Evolutionary conservation across 2,113 vertebrate genomes (phyloP), one percentile per base, ranked within the genome.

Genomic region (Cephalopterus ornatus): DNA sequence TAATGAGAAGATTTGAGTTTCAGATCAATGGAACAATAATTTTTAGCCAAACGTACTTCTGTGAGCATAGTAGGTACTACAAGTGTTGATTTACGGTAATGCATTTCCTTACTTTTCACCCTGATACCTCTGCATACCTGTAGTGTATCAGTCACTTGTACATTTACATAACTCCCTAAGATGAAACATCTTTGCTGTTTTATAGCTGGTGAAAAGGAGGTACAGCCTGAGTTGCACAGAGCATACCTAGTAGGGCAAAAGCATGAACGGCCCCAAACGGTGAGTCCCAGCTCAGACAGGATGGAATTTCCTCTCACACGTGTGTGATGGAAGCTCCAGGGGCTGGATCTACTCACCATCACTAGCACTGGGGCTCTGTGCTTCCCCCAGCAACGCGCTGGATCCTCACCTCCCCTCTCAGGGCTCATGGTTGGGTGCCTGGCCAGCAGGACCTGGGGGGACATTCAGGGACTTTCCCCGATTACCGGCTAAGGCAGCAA

Each of bases 191-290:
- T 75, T 89, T 2, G 2, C 62, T 63, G 24, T 59, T 74, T 74
- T 27, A 85, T 4, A 78, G 61, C 46, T 84, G 18, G 27, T 52
- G 15, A 59, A 58, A 85, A 66, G 26, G 23, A 78, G 56, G 20
- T 19, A 53, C 17, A 58, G 26, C 11, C 32, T 22, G n/a, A 47
- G 24, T 70, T 56, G 56, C 50, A 50, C 27, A 74, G 28, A 58
- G 26, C 67, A 27, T 12, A 77, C 13, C 33, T 39, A 44, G 41
- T 6, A 35, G 6, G 50, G 72, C 21, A 70, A 11, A 55, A 42
- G n/a, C 4, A 53, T 3, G 15, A 75, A 8, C 11, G 2, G 2
- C 5, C 14, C 3, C 1, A 1, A 58, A 30, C 0, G 0, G 21
- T 2, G 11, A 91, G 24, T 41, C 7, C 32, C 19, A n/a, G 27